Percentiles rank a stretch among this genome's conserved stretches.
These are phyloP conservation scores for Drosophila pruinosa DNA, from an alignment of 1,140 invertebrate species.

Conservation along the genomic window DNA sequence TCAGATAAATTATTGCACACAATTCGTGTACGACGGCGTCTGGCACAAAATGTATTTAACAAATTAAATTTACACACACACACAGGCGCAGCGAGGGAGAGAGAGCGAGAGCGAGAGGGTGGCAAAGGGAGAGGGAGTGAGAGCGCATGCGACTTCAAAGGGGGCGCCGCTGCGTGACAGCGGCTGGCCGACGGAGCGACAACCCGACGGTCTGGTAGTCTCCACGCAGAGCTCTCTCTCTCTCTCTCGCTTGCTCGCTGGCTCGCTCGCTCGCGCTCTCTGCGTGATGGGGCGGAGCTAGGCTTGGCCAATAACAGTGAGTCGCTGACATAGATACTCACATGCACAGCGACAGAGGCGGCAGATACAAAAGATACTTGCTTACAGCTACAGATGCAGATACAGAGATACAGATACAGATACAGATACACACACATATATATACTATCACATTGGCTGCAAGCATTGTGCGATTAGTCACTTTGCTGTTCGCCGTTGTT, in stretches of 20 bases:
- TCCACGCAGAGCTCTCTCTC: not conserved
- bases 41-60: slow-evolving; percentile 75
- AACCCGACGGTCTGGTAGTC: slow-evolving; percentile 4
- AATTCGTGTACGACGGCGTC: slow-evolving; percentile 69
- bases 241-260: not conserved
- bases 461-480: slow-evolving; percentile 7
- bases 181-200: slow-evolving; percentile 9
- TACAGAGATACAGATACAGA: slow-evolving; percentile 30
- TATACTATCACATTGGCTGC: slow-evolving; percentile 28
- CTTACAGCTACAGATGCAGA: slow-evolving; percentile 15
- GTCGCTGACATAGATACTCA: slow-evolving; percentile 17
- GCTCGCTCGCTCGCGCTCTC: not conserved
- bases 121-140: slow-evolving; percentile 7
- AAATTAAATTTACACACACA: slow-evolving; percentile 80
- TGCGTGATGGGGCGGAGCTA: slow-evolving; percentile 17
- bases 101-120: slow-evolving; percentile 1
- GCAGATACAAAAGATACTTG: slow-evolving; percentile 16
- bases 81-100: slow-evolving; percentile 3
- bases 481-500: not conserved
- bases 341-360: not conserved
- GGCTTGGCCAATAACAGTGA: slow-evolving; percentile 18
- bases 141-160: slow-evolving; percentile 53
- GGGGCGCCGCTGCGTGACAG: slow-evolving; percentile 53
- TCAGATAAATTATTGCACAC: slow-evolving; percentile 82
- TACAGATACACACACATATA: not conserved